Evolutionary conservation across 2,888 invertebrate species (phyloP).

Genomic region (Pyralis farinalis): DNA sequence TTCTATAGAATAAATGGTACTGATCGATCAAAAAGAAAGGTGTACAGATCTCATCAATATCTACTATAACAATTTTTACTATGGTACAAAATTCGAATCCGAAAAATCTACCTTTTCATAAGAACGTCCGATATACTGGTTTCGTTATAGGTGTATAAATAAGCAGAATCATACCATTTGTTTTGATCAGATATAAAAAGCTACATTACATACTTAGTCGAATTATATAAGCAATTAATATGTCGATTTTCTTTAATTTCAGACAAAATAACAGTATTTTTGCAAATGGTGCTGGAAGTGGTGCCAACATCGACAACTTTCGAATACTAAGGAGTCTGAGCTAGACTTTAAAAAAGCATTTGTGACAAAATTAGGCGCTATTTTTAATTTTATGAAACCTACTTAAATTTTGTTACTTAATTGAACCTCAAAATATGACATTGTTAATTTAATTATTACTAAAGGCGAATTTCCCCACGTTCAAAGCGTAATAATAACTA

Average conservation of each 20-base stretch:
- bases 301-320: conserved; percentile 91
- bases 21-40: no score
- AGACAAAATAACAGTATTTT: conserved; percentile 94
- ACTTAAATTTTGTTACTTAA: conserved; percentile 15
- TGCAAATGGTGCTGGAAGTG: conserved; percentile 94
- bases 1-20: no score
- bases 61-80: no score
- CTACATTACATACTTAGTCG: no score
- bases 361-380: conserved; percentile 24
- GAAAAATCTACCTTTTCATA: no score
- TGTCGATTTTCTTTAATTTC: conserved; percentile 33
- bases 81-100: no score
- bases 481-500: no score
- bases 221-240: conserved; percentile 5
- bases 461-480: not conserved
- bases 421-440: not conserved
- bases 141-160: no score
- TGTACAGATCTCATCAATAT: no score
- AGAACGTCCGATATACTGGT: no score
- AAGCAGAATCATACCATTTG: no score
- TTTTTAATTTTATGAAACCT: conserved; percentile 16
- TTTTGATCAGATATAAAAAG: no score
- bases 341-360: conserved; percentile 68
- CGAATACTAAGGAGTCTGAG: conserved; percentile 77
- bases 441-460: conserved; percentile 2